Evolutionary conservation across 2,797 vertebrate species (phyloP), one percentile per base, ranked within the genome.

Genomic region (Acomys russatus): DNA sequence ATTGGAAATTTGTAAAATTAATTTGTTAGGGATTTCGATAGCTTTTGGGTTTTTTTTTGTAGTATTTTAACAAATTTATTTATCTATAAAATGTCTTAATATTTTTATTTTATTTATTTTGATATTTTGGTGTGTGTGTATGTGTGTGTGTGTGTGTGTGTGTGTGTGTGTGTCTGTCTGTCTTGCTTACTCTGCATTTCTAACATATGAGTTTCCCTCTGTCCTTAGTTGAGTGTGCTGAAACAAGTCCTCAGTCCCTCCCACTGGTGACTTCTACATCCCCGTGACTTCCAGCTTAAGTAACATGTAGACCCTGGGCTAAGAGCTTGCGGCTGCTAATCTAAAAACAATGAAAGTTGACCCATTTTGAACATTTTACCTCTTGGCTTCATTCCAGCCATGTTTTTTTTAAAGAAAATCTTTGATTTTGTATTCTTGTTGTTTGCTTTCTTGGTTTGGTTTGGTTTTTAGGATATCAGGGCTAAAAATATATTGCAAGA

Each of bases 1-100:
- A 95, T 3, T 51, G 70, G 38, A 78, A 79, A 25, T 89, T 87
- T 94, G 93, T 73, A 38, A 20, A 87, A 90, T 93, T 90, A n/a
- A 38, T 66, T 33, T 63, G 78, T 82, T 64, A 44, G 2, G 7
- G 8, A 78, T 30, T 80, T 93, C 88, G 64, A 82, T 90, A 76
- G 33, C 61, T n/a, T 94, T 96, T 89, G n/a, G 11, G 64, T 94
- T 49, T n/a, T n/a, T 44, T 44, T 90, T 85, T 61, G 68, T 68
- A 73, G 63, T 93, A 14, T 85, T 22, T n/a, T 33, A 85, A 85
- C 18, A n/a, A 8, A 87, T 35, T 71, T 70, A n/a, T 51, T 70
- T 70, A 33, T 85, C 64, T 70, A 71, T n/a, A 87, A 59, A 71
- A 56, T 56, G 11, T 23, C 17, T 66, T 66, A 78, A 77, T 5